These are phyloP conservation scores for Platichthys stellatus DNA, from an alignment of 2,113 vertebrate genomes.

Conservation along the genomic window DNA sequence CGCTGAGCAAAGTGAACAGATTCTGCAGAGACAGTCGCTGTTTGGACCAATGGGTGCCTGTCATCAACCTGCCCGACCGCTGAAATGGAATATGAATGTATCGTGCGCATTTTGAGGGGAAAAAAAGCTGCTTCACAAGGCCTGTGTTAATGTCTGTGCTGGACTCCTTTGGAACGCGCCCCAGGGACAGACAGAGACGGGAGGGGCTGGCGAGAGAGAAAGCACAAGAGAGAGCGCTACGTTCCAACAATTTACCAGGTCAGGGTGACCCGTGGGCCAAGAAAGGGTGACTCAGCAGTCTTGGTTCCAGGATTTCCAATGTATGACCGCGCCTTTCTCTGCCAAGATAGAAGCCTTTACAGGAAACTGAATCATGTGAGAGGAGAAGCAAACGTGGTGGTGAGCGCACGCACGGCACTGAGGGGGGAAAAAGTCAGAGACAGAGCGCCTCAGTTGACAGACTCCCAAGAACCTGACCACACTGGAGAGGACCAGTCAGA, in stretches of 20 bases:
- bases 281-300: conserved; percentile 79
- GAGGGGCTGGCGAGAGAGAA: background rate
- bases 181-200: conserved; percentile 21
- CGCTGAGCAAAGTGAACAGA: conserved; percentile 91
- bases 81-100: conserved; percentile 77
- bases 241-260: conserved; percentile 49
- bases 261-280: conserved; percentile 59
- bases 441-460: conserved; percentile 20
- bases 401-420: conserved; percentile 41
- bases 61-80: conserved; percentile 93
- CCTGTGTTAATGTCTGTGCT: conserved; percentile 83
- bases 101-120: conserved; percentile 40
- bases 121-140: conserved; percentile 79
- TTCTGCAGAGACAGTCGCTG: conserved; percentile 97
- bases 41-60: conserved; percentile 95
- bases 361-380: conserved; percentile 77
- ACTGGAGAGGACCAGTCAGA: conserved; percentile 34
- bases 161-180: conserved; percentile 67
- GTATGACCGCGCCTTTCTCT: conserved; percentile 62
- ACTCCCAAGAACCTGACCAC: conserved; percentile 33
- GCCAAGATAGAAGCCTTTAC: conserved; percentile 60
- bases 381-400: conserved; percentile 41
- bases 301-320: conserved; percentile 67
- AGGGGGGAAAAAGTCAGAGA: conserved; percentile 1
- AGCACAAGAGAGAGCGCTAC: conserved; percentile 20